A percentile compares a stretch with the other conserved stretches of the same genome.
phyloP scores from a whole-genome alignment of 1,140 invertebrate species.

The Berghia stephanieae region DNA sequence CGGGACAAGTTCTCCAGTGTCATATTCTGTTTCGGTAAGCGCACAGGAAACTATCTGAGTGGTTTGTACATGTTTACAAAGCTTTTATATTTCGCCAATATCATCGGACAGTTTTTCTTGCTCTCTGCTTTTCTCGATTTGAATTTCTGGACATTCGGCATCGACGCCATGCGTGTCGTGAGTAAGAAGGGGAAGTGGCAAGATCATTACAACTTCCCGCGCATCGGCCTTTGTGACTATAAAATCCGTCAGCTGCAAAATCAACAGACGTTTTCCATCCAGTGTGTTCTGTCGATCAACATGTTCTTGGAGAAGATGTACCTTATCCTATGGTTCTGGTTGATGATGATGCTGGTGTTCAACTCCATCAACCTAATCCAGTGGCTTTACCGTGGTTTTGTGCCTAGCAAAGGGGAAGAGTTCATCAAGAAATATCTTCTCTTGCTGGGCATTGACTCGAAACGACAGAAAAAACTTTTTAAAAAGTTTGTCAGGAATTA shows the following conservation, averaged over 20 bases:
- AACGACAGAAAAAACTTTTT: slow-evolving; percentile 45
- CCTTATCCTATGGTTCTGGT: slow-evolving; percentile 70
- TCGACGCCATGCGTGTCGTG: slow-evolving; percentile 65
- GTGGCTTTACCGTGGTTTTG: slow-evolving; percentile 46
- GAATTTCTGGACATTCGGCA: slow-evolving; percentile 63
- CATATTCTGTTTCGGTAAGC: slow-evolving; percentile 62
- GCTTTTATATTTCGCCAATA: slow-evolving; percentile 54
- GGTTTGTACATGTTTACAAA: slow-evolving; percentile 66
- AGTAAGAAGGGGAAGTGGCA: slow-evolving; percentile 63
- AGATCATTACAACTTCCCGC: slow-evolving; percentile 66
- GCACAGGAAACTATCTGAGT: slow-evolving; percentile 68
- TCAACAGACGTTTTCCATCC: slow-evolving; percentile 60
- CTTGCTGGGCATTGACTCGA: slow-evolving; percentile 37
- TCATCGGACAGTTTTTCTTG: slow-evolving; percentile 60
- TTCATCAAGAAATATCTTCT: slow-evolving; percentile 52
- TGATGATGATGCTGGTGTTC: slow-evolving; percentile 64
- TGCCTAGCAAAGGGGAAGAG: slow-evolving; percentile 47
- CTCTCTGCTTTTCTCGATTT: slow-evolving; percentile 58
- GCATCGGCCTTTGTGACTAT: slow-evolving; percentile 71
- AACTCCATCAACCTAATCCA: slow-evolving; percentile 47
- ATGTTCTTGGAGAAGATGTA: slow-evolving; percentile 71
- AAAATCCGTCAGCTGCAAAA: slow-evolving; percentile 67
- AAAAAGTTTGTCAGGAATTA: slow-evolving; percentile 55
- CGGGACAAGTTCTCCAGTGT: slow-evolving; percentile 49
- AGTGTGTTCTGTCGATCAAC: slow-evolving; percentile 70